Conservation (phyloP, 2,113 vertebrate genomes). For the Polypterus senegalus region DNA sequence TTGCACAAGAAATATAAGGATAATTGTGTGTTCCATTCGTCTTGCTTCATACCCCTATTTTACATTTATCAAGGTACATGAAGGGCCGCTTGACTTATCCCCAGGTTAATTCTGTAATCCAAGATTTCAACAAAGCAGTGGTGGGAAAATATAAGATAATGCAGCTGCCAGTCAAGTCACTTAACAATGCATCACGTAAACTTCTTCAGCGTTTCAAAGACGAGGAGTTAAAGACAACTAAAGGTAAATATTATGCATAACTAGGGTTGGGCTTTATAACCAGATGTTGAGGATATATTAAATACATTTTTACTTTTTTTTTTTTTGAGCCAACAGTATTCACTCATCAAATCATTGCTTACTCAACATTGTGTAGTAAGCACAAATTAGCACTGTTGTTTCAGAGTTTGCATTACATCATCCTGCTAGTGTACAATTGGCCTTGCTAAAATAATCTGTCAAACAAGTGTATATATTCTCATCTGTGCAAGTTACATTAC, state of each 20-base stretch:
- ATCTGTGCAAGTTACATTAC: no score
- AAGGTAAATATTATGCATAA: constrained; percentile 46
- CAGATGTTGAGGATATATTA: no score
- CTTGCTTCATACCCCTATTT: background rate
- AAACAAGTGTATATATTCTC: no score
- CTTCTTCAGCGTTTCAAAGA: constrained; percentile 64
- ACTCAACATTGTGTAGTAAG: no score
- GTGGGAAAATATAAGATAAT: constrained; percentile 71
- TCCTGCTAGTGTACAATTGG: no score
- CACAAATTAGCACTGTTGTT: no score
- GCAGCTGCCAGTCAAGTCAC: constrained; percentile 42
- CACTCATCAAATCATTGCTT: no score
- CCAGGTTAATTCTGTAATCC: constrained; percentile 63
- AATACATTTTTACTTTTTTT: no score
- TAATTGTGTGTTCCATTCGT: background rate
- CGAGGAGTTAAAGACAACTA: constrained; percentile 71
- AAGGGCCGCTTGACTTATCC: constrained; percentile 62
- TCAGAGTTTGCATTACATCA: no score
- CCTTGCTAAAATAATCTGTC: no score
- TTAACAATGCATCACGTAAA: constrained; percentile 42
- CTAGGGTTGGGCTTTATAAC: no score
- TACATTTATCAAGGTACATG: constrained; percentile 53
- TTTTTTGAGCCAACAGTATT: no score
- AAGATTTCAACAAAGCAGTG: constrained; percentile 62
- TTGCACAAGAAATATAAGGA: constrained; percentile 27